phyloP scores from a whole-genome alignment of 2,113 vertebrate species.

The Casuarius casuarius region DNA sequence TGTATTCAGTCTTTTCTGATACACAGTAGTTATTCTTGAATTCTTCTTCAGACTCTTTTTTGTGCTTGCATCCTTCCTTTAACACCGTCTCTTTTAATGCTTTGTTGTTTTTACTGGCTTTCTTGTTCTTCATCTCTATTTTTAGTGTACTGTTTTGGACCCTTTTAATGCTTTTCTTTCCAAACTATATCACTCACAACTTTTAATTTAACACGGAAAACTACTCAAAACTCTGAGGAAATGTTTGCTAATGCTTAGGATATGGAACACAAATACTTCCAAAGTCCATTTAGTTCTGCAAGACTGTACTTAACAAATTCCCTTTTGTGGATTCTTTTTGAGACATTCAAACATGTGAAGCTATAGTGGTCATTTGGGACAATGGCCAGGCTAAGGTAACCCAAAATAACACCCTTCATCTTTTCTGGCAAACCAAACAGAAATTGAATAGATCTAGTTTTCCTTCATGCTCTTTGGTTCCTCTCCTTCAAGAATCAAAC shows the following conservation, averaged over 20 bases:
- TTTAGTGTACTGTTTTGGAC: neutral
- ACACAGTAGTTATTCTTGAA: neutral
- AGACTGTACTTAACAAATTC: constrained; percentile 2
- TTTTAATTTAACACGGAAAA: neutral
- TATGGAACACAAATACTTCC: neutral
- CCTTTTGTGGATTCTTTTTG: constrained; percentile 21
- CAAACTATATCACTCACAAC: neutral
- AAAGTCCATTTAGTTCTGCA: constrained; percentile 40
- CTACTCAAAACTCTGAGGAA: neutral
- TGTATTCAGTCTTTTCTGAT: neutral
- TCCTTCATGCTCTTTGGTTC: neutral
- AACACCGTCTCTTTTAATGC: neutral
- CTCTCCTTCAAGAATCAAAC: neutral
- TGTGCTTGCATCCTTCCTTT: neutral
- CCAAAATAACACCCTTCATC: neutral
- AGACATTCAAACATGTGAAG: neutral
- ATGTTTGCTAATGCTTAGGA: neutral
- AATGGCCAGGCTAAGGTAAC: neutral
- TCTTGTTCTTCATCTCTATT: neutral
- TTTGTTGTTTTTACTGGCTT: neutral
- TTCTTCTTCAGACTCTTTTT: neutral
- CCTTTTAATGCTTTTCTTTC: neutral
- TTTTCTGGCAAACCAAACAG: neutral
- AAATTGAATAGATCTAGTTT: neutral
- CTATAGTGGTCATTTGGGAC: neutral